phyloP scores from a whole-genome alignment of 2,888 invertebrate species.

The Phyllotreta striolata region DNA sequence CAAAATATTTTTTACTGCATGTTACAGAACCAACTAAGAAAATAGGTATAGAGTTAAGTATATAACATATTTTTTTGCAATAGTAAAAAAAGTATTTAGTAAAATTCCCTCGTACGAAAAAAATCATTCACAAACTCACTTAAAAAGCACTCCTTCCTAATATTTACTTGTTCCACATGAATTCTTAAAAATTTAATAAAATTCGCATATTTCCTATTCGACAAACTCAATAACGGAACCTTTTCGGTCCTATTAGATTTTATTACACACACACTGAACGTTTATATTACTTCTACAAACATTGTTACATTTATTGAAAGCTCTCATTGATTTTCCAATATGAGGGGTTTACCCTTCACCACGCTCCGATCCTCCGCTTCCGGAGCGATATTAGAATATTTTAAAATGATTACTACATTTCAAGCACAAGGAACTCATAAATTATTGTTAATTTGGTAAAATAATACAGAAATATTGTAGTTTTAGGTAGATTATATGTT shows the following conservation, averaged over 20 bases:
- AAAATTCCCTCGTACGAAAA: constrained; percentile 6
- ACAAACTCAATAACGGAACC: constrained; percentile 53
- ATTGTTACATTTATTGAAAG: constrained; percentile 40
- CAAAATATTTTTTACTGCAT: too few species aligned
- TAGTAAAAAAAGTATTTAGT: not conserved
- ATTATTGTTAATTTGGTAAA: too few species aligned
- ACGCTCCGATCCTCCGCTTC: constrained; percentile 1
- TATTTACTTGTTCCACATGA: constrained; percentile 52
- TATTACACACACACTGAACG: constrained; percentile 48
- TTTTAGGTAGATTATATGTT: too few species aligned
- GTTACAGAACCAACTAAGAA: too few species aligned
- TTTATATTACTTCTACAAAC: constrained; percentile 49
- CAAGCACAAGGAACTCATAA: too few species aligned
- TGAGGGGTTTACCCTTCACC: constrained; percentile 22
- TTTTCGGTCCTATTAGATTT: constrained; percentile 54
- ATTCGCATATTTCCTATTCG: constrained; percentile 51
- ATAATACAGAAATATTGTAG: too few species aligned
- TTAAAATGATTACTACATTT: not conserved
- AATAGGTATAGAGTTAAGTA: too few species aligned
- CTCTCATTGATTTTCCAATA: constrained; percentile 36
- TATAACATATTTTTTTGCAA: too few species aligned
- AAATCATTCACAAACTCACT: constrained; percentile 32
- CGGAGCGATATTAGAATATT: constrained; percentile 23
- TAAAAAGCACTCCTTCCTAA: constrained; percentile 35
- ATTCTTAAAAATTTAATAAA: constrained; percentile 55